Conservation (phyloP, 2,888 invertebrate genomes). For the Lepidocyrtoides sp. region DNA sequence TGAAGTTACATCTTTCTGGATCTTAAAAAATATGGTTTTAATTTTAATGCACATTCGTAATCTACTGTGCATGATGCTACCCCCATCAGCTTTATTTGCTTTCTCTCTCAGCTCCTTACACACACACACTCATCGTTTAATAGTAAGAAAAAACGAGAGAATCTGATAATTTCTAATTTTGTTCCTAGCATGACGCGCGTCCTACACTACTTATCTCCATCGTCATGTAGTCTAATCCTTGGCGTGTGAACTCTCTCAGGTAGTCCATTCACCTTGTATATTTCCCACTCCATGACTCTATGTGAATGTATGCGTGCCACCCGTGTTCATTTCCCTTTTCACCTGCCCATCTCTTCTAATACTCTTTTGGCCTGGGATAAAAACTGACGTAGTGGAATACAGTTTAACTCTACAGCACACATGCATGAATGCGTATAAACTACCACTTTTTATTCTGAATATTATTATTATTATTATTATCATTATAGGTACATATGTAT, state of each 20-base stretch:
- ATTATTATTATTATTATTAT: too few relatives aligned
- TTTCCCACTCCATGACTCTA: background rate
- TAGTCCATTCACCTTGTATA: slow-evolving; percentile 24
- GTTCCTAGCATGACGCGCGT: slow-evolving; percentile 63
- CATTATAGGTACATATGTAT: background rate
- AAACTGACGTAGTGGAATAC: background rate
- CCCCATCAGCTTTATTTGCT: background rate
- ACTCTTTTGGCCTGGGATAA: background rate
- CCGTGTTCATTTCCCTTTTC: slow-evolving; percentile 33
- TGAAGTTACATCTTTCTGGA: too few relatives aligned
- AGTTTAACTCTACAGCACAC: background rate
- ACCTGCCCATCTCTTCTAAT: background rate
- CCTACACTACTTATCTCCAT: background rate
- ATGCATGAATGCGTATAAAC: slow-evolving; percentile 6
- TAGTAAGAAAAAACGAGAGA: background rate
- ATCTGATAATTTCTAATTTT: slow-evolving; percentile 76
- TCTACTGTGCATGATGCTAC: background rate
- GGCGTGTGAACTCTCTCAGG: slow-evolving; percentile 16
- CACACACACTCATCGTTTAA: slow-evolving; percentile 18
- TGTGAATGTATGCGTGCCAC: background rate
- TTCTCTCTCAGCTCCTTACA: background rate
- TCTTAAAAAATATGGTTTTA: background rate
- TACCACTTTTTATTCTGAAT: background rate
- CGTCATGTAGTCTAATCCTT: slow-evolving; percentile 26
- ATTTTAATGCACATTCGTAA: background rate